phyloP scores from a whole-genome alignment of 1,140 invertebrate species.

The Dinothrombium tinctorium region DNA sequence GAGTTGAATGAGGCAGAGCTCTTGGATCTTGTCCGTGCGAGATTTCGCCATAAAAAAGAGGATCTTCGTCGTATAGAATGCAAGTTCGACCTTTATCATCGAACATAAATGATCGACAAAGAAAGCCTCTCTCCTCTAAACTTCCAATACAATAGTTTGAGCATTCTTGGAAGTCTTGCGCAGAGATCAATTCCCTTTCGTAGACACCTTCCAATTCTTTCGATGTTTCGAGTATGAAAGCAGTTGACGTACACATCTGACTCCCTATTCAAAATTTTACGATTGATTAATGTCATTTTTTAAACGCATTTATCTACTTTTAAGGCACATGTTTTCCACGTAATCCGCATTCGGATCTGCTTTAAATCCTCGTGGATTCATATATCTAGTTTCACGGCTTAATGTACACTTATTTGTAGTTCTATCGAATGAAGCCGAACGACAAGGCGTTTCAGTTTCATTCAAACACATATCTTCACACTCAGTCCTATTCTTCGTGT shows the following conservation, averaged over 20 bases:
- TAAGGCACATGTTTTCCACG: slow-evolving; percentile 67
- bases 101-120: slow-evolving; percentile 45
- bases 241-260: slow-evolving; percentile 14
- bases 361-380: slow-evolving; percentile 45
- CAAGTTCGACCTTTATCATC: slow-evolving; percentile 60
- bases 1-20: background rate
- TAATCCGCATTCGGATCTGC: slow-evolving; percentile 68
- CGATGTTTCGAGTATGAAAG: slow-evolving; percentile 15
- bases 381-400: slow-evolving; percentile 51
- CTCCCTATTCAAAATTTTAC: background rate
- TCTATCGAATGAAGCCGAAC: slow-evolving; percentile 55
- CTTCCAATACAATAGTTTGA: slow-evolving; percentile 14
- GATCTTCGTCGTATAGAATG: slow-evolving; percentile 59
- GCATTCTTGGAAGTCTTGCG: slow-evolving; percentile 16
- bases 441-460: slow-evolving; percentile 51
- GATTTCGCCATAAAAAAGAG: slow-evolving; percentile 6
- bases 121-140: slow-evolving; percentile 15
- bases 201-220: slow-evolving; percentile 16
- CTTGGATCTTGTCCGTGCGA: background rate
- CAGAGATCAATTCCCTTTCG: slow-evolving; percentile 14
- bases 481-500: slow-evolving; percentile 44
- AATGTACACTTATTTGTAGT: slow-evolving; percentile 46
- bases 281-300: background rate
- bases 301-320: slow-evolving; percentile 30
- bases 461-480: slow-evolving; percentile 72